Conservation (phyloP, 2,888 invertebrate genomes). For the Heliconius sara region DNA sequence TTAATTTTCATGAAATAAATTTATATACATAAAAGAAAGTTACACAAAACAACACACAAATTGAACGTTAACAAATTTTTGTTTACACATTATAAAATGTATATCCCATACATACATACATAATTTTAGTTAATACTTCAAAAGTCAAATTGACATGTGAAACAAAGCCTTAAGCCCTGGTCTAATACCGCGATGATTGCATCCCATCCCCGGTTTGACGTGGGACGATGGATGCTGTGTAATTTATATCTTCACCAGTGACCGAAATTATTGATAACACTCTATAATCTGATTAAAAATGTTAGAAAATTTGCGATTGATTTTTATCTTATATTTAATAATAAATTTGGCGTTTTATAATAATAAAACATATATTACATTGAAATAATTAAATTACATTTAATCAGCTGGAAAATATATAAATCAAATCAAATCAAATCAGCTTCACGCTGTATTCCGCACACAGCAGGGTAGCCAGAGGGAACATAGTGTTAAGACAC, state of each 20-base stretch:
- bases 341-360: too few relatives aligned
- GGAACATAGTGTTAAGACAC: too few relatives aligned
- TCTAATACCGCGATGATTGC: conserved; percentile 4
- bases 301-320: neutral
- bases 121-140: neutral
- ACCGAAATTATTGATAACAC: neutral
- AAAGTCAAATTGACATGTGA: neutral
- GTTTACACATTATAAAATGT: neutral
- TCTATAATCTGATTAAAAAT: neutral
- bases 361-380: too few relatives aligned
- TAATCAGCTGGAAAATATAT: neutral
- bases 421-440: too few relatives aligned
- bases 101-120: neutral
- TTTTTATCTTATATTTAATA: neutral
- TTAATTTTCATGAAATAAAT: neutral
- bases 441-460: too few relatives aligned
- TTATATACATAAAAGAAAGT: neutral
- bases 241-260: neutral
- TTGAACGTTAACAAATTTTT: neutral
- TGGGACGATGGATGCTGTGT: neutral
- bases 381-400: neutral
- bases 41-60: neutral
- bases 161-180: neutral
- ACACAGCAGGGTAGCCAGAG: too few relatives aligned
- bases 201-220: neutral